These are phyloP conservation scores for Knipowitschia caucasica DNA, from an alignment of 2,797 vertebrate genomes.

Conservation along the genomic window DNA sequence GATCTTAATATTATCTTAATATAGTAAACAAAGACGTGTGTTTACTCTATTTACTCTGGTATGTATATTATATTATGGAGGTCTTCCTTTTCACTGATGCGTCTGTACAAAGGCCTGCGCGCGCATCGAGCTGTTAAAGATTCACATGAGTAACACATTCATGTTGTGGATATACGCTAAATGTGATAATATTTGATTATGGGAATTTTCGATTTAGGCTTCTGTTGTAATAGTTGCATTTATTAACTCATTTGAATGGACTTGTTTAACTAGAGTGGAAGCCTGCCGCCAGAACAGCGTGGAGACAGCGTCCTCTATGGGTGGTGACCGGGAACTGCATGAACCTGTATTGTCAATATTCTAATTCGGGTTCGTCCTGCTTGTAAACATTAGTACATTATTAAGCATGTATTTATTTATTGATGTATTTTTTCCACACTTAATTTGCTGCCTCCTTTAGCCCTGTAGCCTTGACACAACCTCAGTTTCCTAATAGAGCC, in stretches of 20 bases:
- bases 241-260: constrained; percentile 73
- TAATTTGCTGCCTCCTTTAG: too few species aligned
- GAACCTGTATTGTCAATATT: background rate
- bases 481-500: too few species aligned
- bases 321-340: constrained; percentile 43
- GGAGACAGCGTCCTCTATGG: constrained; percentile 75
- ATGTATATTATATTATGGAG: too few species aligned
- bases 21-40: too few species aligned
- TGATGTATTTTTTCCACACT: background rate
- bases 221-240: constrained; percentile 65
- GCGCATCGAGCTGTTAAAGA: constrained; percentile 58
- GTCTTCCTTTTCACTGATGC: background rate
- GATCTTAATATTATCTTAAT: too few species aligned
- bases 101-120: constrained; percentile 11
- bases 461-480: too few species aligned
- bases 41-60: background rate
- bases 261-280: constrained; percentile 53
- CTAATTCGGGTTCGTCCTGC: background rate
- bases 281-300: constrained; percentile 28
- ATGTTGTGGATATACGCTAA: too few species aligned
- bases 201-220: too few species aligned
- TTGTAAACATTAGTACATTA: background rate
- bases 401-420: background rate
- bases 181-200: too few species aligned
- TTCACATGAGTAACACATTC: constrained; percentile 65